Base-by-base conservation (phyloP, 2,113 vertebrate species). In the Nettapus auritus region DNA sequence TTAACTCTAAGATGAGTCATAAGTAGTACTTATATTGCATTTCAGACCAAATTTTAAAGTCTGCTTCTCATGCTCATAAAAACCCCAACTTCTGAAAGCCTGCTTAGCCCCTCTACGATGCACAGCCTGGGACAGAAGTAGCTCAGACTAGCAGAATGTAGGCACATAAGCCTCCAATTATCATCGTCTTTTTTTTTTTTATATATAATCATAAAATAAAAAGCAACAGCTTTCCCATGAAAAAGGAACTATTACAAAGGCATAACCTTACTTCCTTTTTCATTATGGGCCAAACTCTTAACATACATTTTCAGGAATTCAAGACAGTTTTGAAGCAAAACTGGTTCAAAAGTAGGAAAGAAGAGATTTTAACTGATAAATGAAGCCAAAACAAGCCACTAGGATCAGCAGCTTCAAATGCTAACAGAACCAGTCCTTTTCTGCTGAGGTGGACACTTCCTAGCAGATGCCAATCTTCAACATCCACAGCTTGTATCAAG, bases 1-100 rank as follows among this genome's bases (percentile, higher is more conserved):
- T 95, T 92, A 96, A 96, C 91, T 96, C 88, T 57, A 80, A 84
- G 94, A 88, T 95, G 96, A 96, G 92, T 97, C 79, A 75, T 90
- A 95, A 81, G 50, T 86, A 94, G 59, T 86, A 92, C 86, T 90
- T 91, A 85, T 95, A 91, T 91, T 96, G 82, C 93, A 88, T 92
- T 93, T 89, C 33, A 87, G 87, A 88, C 74, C 95, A 95, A 88
- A 86, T 94, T 90, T 79, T 67, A 66, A 29, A 0, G 90, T 94
- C 78, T 82, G 42, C 69, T 81, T 81, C 80, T 94, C 93, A 84
- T 71, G 90, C 82, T 95, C 23, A 36, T 25, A 88, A 81, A 77
- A 36, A 8, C 16, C 42, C 56, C 42, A 79, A 21, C 20, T 52
- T 90, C 82, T 81, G 92, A 91, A 94, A 95, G 89, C 77, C 74